These are phyloP conservation scores for Platysternon megacephalum DNA, from an alignment of 2,113 vertebrate genomes.

Conservation along the genomic window DNA sequence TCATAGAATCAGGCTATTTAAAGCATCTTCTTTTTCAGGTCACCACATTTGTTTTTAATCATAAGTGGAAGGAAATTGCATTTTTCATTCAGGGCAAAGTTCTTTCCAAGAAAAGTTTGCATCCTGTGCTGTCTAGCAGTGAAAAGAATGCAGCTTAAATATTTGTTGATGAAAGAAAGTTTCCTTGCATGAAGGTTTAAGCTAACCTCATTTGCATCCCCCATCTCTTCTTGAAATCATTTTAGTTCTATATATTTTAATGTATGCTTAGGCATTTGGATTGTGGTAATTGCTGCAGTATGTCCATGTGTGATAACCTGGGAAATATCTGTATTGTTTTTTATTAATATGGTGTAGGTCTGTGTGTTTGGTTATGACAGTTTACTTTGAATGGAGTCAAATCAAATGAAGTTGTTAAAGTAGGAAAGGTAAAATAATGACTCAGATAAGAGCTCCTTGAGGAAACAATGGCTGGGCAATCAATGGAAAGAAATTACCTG, in stretches of 20 bases:
- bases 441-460: neutral
- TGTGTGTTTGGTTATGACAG: neutral
- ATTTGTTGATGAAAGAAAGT: neutral
- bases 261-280: neutral
- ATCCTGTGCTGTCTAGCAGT: neutral
- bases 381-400: neutral
- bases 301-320: neutral
- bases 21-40: neutral
- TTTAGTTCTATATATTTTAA: neutral
- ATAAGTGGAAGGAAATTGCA: neutral
- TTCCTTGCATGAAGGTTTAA: neutral
- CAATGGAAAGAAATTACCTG: neutral
- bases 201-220: neutral
- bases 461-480: neutral
- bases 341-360: neutral
- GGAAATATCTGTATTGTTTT: neutral
- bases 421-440: neutral
- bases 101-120: neutral
- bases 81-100: neutral
- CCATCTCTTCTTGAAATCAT: neutral
- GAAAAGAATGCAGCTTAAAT: neutral
- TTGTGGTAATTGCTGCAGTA: neutral
- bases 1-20: neutral
- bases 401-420: neutral
- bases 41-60: neutral